A percentile compares a stretch with the other conserved stretches of the same genome.
Evolutionary conservation across 2,888 invertebrate species (phyloP).

Genomic region (Tinea pellionella): DNA sequence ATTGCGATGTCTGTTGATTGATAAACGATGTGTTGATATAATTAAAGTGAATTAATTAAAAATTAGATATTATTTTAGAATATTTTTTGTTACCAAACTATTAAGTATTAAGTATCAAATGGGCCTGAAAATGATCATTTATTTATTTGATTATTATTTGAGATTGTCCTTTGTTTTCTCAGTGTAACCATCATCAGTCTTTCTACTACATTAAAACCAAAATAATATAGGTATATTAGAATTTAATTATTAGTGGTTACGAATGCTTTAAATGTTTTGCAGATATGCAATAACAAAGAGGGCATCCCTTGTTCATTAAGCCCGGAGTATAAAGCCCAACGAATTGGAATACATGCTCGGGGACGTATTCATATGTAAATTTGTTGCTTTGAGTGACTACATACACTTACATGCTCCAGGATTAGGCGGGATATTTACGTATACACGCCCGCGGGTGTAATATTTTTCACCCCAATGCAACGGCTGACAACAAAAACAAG

Average conservation of each 20-base stretch:
- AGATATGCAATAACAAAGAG: not conserved
- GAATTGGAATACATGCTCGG: slow-evolving; percentile 5
- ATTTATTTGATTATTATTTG: too few species aligned
- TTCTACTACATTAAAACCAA: too few species aligned
- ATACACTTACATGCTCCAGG: slow-evolving; percentile 8
- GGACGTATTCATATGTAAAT: slow-evolving; percentile 9
- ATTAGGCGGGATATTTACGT: slow-evolving; percentile 26
- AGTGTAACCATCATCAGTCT: too few species aligned
- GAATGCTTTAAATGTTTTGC: not conserved
- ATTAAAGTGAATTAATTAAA: too few species aligned
- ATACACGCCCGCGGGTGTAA: slow-evolving; percentile 59
- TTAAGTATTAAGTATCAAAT: too few species aligned
- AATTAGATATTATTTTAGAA: too few species aligned
- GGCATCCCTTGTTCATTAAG: not conserved
- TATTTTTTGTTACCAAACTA: too few species aligned
- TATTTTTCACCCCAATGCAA: slow-evolving; percentile 57
- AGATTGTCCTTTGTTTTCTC: too few species aligned
- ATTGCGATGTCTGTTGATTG: too few species aligned
- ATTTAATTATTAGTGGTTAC: not conserved
- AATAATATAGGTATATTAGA: too few species aligned
- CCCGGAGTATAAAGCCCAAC: not conserved
- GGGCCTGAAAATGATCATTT: too few species aligned
- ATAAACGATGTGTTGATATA: too few species aligned
- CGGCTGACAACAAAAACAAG: slow-evolving; percentile 21
- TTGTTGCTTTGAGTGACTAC: not conserved